Evolutionary conservation across 1,140 invertebrate genomes (phyloP), one percentile per base, ranked within the genome.

Genomic region (Drosophila persimilis): DNA sequence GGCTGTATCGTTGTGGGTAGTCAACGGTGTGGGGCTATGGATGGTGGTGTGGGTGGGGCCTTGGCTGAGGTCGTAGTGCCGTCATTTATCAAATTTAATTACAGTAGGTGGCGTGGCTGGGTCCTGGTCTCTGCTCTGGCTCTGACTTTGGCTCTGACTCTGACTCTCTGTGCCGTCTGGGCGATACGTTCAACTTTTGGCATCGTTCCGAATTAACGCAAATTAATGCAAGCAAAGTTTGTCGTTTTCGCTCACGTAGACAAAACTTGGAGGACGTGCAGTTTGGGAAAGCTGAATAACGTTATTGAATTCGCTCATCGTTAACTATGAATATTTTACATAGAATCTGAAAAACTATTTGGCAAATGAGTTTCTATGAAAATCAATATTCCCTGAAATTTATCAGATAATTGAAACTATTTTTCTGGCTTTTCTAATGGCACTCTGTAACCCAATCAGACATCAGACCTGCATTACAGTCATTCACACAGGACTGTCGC

Each of bases 51-150:
- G 53, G 53, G 41, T 11, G 45, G 22, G 47, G 43, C 8, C 20
- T 9, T 8, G 35, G 45, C 15, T 22, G 51, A 31, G 55, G 39
- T 67, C 63, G 20, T 20, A 22, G 52, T 20, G 73, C 43, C 64
- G 39, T 69, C 73, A 76, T 77, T 77, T 77, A 76, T 77, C 73
- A 77, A 77, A 77, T 77, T 77, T 77, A 77, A 77, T 77, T 76
- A 77, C 73, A 61, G 41, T 75, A 50, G 62, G 62, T 67, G 71
- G 24, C 47, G 31, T 45, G 39, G 11, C 43, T 22, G 44, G 43
- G 64, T 53, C 60, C 24, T 53, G 41, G 60, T 55, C 31, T 35
- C 70, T 58, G 62, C 31, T 35, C 70, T 58, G 55, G 51, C 57
- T 31, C 69, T 65, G 58, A 22, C 22, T 35, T 20, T 39, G 8